These are phyloP conservation scores for Selenia dentaria DNA, from an alignment of 2,888 invertebrate species.

Conservation along the genomic window DNA sequence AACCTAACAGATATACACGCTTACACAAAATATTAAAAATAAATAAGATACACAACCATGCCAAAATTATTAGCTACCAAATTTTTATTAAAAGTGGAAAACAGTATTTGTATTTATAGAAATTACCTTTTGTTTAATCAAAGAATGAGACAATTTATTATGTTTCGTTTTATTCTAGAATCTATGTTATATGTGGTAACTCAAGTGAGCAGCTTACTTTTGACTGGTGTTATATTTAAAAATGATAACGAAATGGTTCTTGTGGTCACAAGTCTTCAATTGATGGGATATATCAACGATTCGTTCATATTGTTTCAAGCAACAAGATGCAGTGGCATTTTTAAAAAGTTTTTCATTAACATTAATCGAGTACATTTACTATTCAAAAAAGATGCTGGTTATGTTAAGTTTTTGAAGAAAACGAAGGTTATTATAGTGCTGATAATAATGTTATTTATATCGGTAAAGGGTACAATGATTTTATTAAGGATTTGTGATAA, in stretches of 20 bases:
- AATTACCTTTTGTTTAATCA: not conserved
- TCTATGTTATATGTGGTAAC: not conserved
- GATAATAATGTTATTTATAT: not conserved
- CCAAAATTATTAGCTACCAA: not conserved
- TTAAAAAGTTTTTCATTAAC: not conserved
- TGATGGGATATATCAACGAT: not conserved
- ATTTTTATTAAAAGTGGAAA: conserved; percentile 3
- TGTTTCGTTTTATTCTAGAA: conserved; percentile 1
- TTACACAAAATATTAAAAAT: too few relatives aligned
- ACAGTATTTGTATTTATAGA: conserved; percentile 4
- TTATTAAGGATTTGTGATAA: not conserved
- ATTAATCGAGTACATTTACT: not conserved
- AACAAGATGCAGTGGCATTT: not conserved
- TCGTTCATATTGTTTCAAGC: not conserved
- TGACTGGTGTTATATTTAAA: not conserved
- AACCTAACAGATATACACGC: not conserved
- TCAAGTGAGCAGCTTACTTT: not conserved
- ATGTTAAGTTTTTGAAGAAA: not conserved
- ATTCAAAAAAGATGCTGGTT: not conserved
- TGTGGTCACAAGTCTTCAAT: not conserved
- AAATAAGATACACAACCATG: too few relatives aligned
- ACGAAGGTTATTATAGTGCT: not conserved
- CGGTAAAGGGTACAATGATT: not conserved
- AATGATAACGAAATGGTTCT: not conserved
- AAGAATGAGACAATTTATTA: not conserved